Conservation (phyloP, 2,113 vertebrate genomes). For the Urocitellus parryii region DNA sequence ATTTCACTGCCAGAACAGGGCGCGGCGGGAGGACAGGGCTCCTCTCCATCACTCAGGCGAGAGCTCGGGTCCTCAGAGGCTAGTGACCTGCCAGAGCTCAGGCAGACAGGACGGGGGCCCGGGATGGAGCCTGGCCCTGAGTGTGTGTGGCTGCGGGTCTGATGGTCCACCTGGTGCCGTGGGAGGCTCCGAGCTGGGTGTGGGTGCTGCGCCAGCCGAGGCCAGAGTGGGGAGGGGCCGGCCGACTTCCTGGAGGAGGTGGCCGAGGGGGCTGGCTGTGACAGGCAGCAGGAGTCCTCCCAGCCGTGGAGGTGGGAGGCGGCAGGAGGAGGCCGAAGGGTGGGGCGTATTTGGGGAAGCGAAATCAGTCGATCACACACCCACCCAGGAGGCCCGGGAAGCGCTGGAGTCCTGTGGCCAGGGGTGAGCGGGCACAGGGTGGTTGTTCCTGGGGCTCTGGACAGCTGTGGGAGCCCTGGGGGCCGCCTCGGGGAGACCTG, state of each 20-base stretch:
- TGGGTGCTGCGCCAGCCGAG: not conserved
- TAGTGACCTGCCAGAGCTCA: not conserved
- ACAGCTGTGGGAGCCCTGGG: not conserved
- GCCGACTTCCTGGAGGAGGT: slow-evolving; percentile 27
- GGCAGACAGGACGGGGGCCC: fast-evolving
- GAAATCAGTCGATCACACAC: slow-evolving; percentile 43
- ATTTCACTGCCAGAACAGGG: not conserved
- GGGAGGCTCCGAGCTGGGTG: not conserved
- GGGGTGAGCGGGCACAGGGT: not conserved
- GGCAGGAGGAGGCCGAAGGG: slow-evolving; percentile 38
- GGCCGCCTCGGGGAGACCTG: not conserved
- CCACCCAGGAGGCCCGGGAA: not conserved
- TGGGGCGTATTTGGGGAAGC: slow-evolving; percentile 78
- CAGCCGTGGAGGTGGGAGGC: not conserved
- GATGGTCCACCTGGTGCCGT: not conserved
- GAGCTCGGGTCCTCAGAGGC: not conserved
- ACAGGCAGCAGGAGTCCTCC: not conserved
- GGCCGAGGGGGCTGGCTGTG: not conserved
- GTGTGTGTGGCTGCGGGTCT: fast-evolving
- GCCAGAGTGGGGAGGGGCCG: not conserved
- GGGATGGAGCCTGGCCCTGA: not conserved
- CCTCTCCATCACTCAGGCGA: not conserved
- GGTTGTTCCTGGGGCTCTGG: not conserved
- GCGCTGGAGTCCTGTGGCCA: not conserved
- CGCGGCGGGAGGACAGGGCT: fast-evolving